Evolutionary conservation across 92 coral and sea anemone species (phyloP).

Genomic region (Actinernus sp.): DNA sequence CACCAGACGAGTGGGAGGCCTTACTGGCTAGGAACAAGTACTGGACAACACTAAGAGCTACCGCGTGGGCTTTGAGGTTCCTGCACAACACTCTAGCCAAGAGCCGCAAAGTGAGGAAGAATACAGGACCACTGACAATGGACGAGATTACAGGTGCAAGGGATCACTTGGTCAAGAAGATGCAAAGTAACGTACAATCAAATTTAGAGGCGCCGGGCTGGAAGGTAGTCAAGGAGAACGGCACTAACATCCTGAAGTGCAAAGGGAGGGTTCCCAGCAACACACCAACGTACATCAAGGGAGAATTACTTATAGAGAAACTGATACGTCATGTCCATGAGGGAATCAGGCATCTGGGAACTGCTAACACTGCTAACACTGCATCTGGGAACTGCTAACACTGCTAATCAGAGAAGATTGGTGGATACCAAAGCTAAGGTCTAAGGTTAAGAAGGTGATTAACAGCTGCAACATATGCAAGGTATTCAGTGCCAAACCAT

Average conservation of each 20-base stretch:
- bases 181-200: too few relatives aligned
- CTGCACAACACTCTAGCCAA: too few relatives aligned
- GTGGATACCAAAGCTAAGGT: conserved; percentile 69
- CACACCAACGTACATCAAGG: too few relatives aligned
- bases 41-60: too few relatives aligned
- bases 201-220: too few relatives aligned
- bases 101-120: conserved; percentile 31
- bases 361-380: conserved; percentile 69
- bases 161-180: conserved; percentile 33
- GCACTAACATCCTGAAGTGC: too few relatives aligned
- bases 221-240: too few relatives aligned
- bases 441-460: conserved; percentile 56
- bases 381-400: too few relatives aligned
- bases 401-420: conserved; percentile 64
- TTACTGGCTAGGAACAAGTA: conserved; percentile 40
- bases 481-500: conserved; percentile 40
- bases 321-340: conserved; percentile 52
- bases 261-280: too few relatives aligned
- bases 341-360: conserved; percentile 59
- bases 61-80: too few relatives aligned
- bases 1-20: conserved; percentile 42
- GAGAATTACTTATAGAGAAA: too few relatives aligned
- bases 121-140: conserved; percentile 12
- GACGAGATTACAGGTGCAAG: conserved; percentile 29
- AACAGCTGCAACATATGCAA: conserved; percentile 58